Conservation (phyloP, 2,888 invertebrate genomes). For the Steinernema scapterisci region DNA sequence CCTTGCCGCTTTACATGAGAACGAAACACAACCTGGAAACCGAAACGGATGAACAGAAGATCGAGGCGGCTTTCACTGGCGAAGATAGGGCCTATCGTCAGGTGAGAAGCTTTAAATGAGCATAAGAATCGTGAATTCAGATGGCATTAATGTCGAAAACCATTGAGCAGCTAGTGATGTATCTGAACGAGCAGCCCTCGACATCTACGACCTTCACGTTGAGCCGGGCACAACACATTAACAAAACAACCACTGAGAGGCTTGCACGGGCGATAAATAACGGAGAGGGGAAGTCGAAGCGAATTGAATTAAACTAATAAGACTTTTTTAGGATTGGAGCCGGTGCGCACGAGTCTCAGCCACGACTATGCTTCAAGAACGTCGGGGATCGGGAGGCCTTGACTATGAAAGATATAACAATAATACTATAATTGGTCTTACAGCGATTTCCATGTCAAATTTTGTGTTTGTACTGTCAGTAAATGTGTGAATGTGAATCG, state of each 20-base stretch:
- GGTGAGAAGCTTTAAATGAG: background rate
- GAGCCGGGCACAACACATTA: background rate
- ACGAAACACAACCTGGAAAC: background rate
- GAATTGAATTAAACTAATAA: no score
- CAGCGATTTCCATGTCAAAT: no score
- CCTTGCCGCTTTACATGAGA: background rate
- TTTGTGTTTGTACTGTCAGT: no score
- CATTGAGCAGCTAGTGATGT: constrained; percentile 12
- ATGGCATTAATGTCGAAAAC: background rate
- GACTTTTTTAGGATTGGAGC: no score
- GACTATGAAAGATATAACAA: no score
- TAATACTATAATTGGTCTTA: no score
- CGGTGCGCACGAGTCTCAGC: no score
- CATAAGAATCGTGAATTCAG: background rate
- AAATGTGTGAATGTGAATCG: no score
- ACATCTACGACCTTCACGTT: background rate
- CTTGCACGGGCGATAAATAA: constrained; percentile 2
- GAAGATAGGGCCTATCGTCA: background rate
- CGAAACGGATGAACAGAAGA: background rate
- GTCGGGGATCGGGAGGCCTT: no score
- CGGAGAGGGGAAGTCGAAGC: background rate
- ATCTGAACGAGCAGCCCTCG: background rate
- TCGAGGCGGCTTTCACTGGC: background rate
- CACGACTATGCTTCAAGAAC: no score
- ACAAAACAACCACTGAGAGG: background rate